Base-by-base conservation (phyloP, 2,113 vertebrate species). In the Pluvialis apricaria region DNA sequence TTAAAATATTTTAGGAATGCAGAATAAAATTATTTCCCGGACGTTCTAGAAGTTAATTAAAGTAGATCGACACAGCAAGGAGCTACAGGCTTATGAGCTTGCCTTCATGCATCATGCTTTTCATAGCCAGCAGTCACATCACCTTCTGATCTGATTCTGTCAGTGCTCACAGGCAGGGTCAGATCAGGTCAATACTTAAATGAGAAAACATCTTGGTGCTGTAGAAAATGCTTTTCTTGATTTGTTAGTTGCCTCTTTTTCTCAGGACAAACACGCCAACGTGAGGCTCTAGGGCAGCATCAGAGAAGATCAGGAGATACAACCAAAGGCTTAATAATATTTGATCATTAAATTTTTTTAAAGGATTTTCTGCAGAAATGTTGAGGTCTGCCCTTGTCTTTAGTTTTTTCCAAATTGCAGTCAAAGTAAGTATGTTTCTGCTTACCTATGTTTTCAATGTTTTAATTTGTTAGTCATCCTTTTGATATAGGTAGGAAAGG, bases 121-220 rank as follows among this genome's bases (percentile, higher is more conserved):
- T 77, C 82, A 52, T 90, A 93, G 95, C 85, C 85, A 81, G 80
- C 55, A 92, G 90, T 88, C 96, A 64, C 90, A 93, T 95, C 94
- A 90, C 94, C 94, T 83, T 73, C 71, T 94, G 94, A 81, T 88
- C 84, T 83, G 92, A 96, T 95, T 95, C 88, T 95, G 92, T 95
- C 95, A 93, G 82, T 0, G 2, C 55, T 78, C 64, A 8, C 58
- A 75, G 82, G 61, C 61, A 44, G 62, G 82, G 82, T 92, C 90
- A 82, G 65, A 52, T 71, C 86, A 85, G 90, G 91, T 84, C 89
- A 95, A 5, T 42, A 58, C 84, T 79, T 72, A 73, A 38, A 80
- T 68, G 44, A 47, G 92, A 73, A 94, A 94, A 80, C 25, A 31
- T 95, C 82, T 92, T 77, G 71, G 54, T 92, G 75, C 66, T 90